phyloP scores from a whole-genome alignment of 1,140 invertebrate species.

The Drosophila bocqueti region DNA sequence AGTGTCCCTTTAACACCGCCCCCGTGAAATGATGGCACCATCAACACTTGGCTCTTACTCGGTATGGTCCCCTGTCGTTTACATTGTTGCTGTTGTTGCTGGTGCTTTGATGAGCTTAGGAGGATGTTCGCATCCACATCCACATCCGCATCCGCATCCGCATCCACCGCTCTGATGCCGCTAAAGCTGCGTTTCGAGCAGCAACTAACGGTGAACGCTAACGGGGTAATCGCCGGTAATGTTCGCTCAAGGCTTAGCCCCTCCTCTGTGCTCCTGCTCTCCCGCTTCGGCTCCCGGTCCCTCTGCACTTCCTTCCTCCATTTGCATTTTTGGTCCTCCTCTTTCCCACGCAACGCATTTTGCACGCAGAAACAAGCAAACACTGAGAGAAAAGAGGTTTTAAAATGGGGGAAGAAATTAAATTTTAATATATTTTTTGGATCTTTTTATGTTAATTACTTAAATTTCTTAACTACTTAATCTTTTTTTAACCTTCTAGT shows the following conservation, averaged over 20 bases:
- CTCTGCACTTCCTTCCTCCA: slow-evolving; percentile 18
- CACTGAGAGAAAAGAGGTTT: background rate
- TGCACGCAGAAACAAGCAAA: slow-evolving; percentile 62
- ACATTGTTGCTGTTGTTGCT: background rate
- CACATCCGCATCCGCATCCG: slow-evolving; percentile 11
- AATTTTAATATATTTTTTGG: background rate
- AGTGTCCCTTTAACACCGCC: slow-evolving; percentile 1
- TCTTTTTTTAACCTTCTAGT: background rate
- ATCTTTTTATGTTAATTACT: background rate
- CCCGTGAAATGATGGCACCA: background rate
- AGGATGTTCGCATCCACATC: slow-evolving; percentile 35
- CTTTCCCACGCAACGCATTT: slow-evolving; percentile 45
- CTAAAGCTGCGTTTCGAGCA: slow-evolving; percentile 48
- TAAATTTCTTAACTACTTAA: background rate
- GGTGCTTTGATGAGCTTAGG: slow-evolving; percentile 39
- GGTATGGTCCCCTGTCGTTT: background rate
- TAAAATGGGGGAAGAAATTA: background rate
- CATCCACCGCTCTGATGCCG: background rate
- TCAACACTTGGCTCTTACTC: slow-evolving; percentile 17
- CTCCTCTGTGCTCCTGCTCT: slow-evolving; percentile 5
- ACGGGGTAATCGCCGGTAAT: slow-evolving; percentile 79
- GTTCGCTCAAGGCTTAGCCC: slow-evolving; percentile 66
- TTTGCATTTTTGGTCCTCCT: slow-evolving; percentile 20
- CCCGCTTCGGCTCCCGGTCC: background rate
- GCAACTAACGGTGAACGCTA: slow-evolving; percentile 62